phyloP scores from a whole-genome alignment of 2,888 invertebrate species.

The Phorcus lineatus region DNA sequence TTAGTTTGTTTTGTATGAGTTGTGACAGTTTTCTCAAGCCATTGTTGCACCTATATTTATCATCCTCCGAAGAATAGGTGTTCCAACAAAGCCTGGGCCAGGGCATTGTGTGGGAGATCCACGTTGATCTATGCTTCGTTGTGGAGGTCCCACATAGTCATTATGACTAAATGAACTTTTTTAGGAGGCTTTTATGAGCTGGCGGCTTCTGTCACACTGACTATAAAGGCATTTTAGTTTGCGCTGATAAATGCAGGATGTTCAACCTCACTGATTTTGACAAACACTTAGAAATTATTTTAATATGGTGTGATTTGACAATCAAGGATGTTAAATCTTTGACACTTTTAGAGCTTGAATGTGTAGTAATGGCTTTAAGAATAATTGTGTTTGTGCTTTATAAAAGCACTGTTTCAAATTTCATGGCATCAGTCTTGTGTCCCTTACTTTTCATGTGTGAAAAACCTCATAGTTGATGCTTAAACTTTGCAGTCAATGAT shows the following conservation, averaged over 20 bases:
- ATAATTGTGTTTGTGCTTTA: neutral
- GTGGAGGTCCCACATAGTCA: constrained; percentile 19
- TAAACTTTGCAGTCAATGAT: no score
- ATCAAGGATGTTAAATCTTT: neutral
- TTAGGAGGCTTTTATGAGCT: constrained; percentile 15
- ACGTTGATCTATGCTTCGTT: constrained; percentile 11
- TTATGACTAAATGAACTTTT: constrained; percentile 25
- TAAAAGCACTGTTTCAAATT: neutral
- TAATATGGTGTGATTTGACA: constrained; percentile 9
- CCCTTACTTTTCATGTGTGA: no score
- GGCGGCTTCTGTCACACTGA: constrained; percentile 5
- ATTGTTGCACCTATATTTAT: constrained; percentile 33
- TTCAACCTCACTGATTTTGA: neutral
- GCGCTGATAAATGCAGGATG: neutral
- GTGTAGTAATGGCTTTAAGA: neutral
- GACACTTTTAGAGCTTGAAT: neutral
- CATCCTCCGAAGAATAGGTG: neutral
- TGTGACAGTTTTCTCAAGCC: constrained; percentile 30
- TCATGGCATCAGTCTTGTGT: neutral
- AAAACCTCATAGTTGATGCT: no score
- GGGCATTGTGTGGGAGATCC: constrained; percentile 2
- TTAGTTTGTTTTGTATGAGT: constrained; percentile 31
- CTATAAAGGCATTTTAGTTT: constrained; percentile 17
- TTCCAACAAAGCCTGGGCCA: constrained; percentile 8
- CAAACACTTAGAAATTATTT: constrained; percentile 2